Base-by-base conservation (phyloP, 2,113 vertebrate genomes). In the Tichodroma muraria region DNA sequence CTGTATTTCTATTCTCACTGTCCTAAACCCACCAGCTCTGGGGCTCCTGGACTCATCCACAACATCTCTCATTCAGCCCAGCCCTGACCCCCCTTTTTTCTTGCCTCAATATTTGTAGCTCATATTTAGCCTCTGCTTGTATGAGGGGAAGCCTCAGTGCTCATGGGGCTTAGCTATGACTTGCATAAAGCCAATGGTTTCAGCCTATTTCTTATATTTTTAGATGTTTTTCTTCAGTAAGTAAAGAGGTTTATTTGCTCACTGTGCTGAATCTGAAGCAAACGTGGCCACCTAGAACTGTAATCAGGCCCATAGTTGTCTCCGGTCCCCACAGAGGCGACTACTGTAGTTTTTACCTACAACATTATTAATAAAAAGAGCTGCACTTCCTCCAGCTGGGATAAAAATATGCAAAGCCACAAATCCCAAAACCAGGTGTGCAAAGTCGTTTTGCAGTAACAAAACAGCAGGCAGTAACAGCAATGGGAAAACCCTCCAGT, bases 391-490 rank as follows among this genome's bases (percentile, higher is more conserved):
- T 72, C 45, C 50, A 77, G 28, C 40, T 77, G n/a, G 28, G 20
- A 60, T 54, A 65, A 81, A 95, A 76, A 65, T 10, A 35, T 1
- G 1, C 52, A 59, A 76, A 75, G 15, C 8, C 21, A 17, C 57
- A 89, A 86, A 84, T 80, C 54, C 47, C 24, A 50, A 81, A 66
- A 33, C 19, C 30, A 25, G 2, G 1, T 12, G 7, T 13, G 27
- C 42, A 72, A 76, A 87, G 27, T 14, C 6, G 8, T 78, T 83
- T 88, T 69, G 13, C 77, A 78, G n/a, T n/a, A n/a, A n/a, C n/a
- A n/a, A n/a, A 40, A 10, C 8, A 3, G 10, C 0, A 0, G 23
- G 42, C 15, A 53, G 15, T 11, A 70, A 56, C 8, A 70, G 31
- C 9, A 44, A 60, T 5, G 15, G 60, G 20, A 75, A 88, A 88